Evolutionary conservation across 2,113 vertebrate genomes (phyloP).

Genomic region (Zapornia atra): DNA sequence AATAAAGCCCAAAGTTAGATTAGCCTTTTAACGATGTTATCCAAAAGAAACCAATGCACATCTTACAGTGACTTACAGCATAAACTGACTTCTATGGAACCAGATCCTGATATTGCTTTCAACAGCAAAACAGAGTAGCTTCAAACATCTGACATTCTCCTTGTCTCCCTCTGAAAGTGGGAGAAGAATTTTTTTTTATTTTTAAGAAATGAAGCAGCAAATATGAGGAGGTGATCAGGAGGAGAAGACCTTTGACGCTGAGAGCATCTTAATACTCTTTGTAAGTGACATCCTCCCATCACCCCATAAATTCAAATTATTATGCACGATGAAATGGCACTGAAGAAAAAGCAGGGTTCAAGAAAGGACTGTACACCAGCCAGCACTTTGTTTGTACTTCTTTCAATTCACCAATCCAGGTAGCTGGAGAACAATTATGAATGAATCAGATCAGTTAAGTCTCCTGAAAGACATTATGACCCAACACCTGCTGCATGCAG

Average conservation of each 20-base stretch:
- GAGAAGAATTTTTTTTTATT: not conserved
- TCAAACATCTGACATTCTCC: not conserved
- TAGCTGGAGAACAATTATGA: not conserved
- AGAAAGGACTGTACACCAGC: not conserved
- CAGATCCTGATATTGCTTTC: not conserved
- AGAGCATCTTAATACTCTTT: not conserved
- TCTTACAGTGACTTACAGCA: not conserved
- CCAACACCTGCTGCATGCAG: accelerated
- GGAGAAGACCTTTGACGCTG: not conserved
- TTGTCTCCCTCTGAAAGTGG: not conserved
- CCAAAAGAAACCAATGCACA: not conserved
- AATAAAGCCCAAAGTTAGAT: not conserved
- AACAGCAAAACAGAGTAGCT: not conserved
- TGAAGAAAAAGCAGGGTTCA: not conserved
- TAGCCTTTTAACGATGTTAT: not conserved
- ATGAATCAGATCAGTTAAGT: not conserved
- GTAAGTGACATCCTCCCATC: not conserved
- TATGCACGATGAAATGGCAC: not conserved
- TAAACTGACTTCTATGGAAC: not conserved
- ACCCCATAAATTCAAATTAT: not conserved
- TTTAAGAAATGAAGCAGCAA: not conserved
- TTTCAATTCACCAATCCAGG: not conserved
- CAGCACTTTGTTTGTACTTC: not conserved
- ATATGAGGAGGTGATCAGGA: not conserved
- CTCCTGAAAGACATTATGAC: not conserved